A percentile compares a stretch with the other conserved stretches of the same genome.
Conservation (phyloP, 2,113 vertebrate species). For the Rhea pennata region DNA sequence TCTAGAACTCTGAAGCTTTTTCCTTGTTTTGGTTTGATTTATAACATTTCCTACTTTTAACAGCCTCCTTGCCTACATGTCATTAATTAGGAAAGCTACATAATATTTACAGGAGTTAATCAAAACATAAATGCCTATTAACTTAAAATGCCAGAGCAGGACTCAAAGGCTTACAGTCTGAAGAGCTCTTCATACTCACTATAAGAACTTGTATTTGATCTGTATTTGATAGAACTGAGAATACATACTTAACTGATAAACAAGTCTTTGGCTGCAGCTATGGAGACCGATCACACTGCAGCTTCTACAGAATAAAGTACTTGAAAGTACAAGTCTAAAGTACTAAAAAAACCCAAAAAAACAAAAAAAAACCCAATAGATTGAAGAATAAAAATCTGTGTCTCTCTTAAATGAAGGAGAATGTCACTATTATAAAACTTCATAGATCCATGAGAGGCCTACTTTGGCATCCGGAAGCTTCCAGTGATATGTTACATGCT, state of each 20-base stretch:
- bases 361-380: not conserved
- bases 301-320: not conserved
- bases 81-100: not conserved
- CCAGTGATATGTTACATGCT: not conserved
- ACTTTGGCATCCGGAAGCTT: not conserved
- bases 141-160: not conserved
- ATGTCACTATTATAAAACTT: not conserved
- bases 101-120: not conserved
- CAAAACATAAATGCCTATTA: not conserved
- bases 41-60: not conserved
- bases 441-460: accelerated
- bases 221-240: not conserved
- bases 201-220: not conserved
- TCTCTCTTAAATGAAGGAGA: not conserved
- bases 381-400: not conserved
- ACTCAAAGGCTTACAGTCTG: not conserved
- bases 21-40: not conserved
- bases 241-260: not conserved
- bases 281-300: not conserved
- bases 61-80: not conserved
- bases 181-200: not conserved
- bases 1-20: not conserved
- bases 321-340: not conserved
- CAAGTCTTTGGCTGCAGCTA: not conserved
- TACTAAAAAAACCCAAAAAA: not conserved